A percentile compares a stretch with the other conserved stretches of the same genome.
phyloP scores from a whole-genome alignment of 2,888 invertebrate genomes.

The Drosophila nr. perissopoda region DNA sequence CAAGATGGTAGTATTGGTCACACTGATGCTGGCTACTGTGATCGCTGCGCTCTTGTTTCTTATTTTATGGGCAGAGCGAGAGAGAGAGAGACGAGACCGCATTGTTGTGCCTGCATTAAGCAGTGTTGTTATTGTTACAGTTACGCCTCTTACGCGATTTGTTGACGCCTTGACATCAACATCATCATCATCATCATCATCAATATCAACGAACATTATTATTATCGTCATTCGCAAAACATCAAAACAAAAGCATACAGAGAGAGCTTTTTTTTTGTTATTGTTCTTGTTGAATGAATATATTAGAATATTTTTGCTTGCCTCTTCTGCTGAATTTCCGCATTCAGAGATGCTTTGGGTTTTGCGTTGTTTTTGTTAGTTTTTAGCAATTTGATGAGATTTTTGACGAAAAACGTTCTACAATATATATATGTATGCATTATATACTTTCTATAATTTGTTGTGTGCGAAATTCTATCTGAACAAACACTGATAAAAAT shows the following conservation, averaged over 20 bases:
- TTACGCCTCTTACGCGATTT: constrained; percentile 27
- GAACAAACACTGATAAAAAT: constrained; percentile 36
- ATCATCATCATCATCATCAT: constrained; percentile 14
- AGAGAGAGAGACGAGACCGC: constrained; percentile 14
- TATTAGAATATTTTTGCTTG: constrained; percentile 51
- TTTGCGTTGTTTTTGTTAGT: constrained; percentile 31
- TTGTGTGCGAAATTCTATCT: constrained; percentile 31
- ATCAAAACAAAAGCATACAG: constrained; percentile 24
- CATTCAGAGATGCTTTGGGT: constrained; percentile 42
- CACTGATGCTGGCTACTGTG: constrained; percentile 18
- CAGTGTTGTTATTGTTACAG: constrained; percentile 23
- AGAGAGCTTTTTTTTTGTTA: constrained; percentile 13
- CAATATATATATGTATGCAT: constrained; percentile 1
- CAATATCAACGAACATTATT: neutral
- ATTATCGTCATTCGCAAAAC: constrained; percentile 7
- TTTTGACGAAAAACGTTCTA: constrained; percentile 13
- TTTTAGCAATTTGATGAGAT: constrained; percentile 42
- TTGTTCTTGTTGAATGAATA: constrained; percentile 35
- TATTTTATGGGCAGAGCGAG: constrained; percentile 27
- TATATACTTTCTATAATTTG: constrained; percentile 41
- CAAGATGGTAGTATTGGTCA: constrained; percentile 14
- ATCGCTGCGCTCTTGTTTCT: constrained; percentile 6
- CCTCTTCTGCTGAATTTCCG: constrained; percentile 61
- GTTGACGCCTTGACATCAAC: constrained; percentile 32
- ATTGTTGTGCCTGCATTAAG: constrained; percentile 24